Conservation (phyloP, 2,113 vertebrate species). For the Myotis lucifugus region DNA sequence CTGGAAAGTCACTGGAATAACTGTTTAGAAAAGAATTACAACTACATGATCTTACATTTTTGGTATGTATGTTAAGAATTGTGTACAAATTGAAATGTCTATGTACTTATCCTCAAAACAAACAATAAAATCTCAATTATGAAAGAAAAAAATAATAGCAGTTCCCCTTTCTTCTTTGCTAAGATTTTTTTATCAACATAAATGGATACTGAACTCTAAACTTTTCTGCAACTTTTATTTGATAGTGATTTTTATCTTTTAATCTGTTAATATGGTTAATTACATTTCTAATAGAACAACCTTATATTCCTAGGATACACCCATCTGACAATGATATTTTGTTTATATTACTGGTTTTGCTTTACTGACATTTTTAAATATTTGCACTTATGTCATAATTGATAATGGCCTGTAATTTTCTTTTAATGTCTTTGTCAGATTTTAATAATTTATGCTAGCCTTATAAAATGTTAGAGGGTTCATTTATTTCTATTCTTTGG, state of each 20-base stretch:
- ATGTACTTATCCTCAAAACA: no score
- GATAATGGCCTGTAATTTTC: background rate
- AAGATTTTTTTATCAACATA: background rate
- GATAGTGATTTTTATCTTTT: background rate
- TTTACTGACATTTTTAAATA: background rate
- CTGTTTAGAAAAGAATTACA: no score
- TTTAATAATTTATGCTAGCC: background rate
- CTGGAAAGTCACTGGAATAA: no score
- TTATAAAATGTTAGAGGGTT: background rate
- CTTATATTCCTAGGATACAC: background rate
- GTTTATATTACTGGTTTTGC: background rate
- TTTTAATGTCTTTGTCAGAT: background rate
- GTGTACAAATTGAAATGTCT: no score
- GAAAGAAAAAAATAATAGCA: no score
- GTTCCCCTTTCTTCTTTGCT: background rate
- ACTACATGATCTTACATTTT: no score
- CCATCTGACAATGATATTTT: background rate
- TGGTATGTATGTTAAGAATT: no score
- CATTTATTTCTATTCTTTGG: background rate
- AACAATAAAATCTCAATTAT: no score
- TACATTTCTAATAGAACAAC: background rate
- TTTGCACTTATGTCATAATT: background rate
- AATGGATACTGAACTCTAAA: background rate
- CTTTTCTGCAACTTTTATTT: background rate
- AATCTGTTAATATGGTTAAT: background rate